Evolutionary conservation across 2,797 vertebrate species (phyloP), one percentile per base, ranked within the genome.

Genomic region (Karalla daura): DNA sequence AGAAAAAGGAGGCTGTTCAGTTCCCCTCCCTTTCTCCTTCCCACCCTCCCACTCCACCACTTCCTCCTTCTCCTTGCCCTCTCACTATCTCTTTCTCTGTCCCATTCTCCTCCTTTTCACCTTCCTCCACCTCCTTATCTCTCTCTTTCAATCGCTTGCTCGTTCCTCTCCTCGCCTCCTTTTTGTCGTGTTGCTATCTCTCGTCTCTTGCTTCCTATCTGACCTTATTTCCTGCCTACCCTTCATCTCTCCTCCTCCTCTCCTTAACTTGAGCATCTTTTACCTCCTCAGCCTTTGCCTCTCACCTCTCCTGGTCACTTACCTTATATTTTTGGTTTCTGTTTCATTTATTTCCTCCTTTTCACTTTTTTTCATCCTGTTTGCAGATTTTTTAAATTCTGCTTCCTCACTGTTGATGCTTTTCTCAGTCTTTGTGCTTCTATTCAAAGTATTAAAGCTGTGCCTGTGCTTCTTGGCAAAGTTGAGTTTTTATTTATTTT

Each of bases 51-150:
- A 32, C n/a, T n/a, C n/a, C n/a, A n/a, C 53, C n/a, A 54, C n/a
- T 7, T 50, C 30, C 59, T 30, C 32, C 51, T 56, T 27, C 10
- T 56, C 32, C 41, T 67, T 28, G 0, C 18, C 40, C 33, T 25
- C 69, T 11, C 73, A 1, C 65, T 70, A 63, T 74, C 79, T 81
- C 21, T 39, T 52, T 33, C 21, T 55, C 28, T 65, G 49, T 74
- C 63, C 61, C 44, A 28, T 46, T 79, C 49, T 51, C 68, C 62
- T 67, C 53, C 25, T 61, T 23, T 66, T 76, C 68, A 55, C 62
- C 71, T 76, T 70, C 47, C 25, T 78, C 64, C 62, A 58, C 59
- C 69, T 76, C 58, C 70, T 87, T 87, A 80, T 75, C 84, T 2
- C 23, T 30, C 23, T 46, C 64, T 62, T 80, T 78, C 79, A 61